Evolutionary conservation across 1,140 invertebrate genomes (phyloP), one percentile per base, ranked within the genome.

Genomic region (Ceratina australensis): DNA sequence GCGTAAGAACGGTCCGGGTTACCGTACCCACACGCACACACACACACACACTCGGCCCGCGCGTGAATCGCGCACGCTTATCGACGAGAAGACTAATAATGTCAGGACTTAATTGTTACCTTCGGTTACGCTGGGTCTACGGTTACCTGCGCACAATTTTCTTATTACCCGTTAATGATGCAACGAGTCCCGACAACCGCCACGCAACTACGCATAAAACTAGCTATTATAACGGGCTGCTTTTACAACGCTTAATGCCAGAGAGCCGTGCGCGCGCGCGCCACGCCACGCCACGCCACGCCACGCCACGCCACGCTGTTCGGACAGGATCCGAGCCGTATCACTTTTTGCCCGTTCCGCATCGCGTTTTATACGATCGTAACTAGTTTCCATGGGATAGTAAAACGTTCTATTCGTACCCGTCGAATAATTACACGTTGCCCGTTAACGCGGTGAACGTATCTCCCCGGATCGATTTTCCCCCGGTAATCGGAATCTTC

Each of bases 91-190:
- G 81, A 82, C 78, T 81, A 82, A 84, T 79, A 84, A 84, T 50
- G 83, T 79, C 82, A 74, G 79, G 56, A 75, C 66, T 85, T 84
- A 82, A 85, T 85, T 78, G 83, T 81, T 76, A 50, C 82, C 65
- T 74, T 72, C 75, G 59, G 67, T 65, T 56, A 69, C 47, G 67
- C 71, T 16, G 64, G 67, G 69, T 84, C 59, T 78, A 84, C 79
- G 79, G 60, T 85, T 85, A 85, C 74, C 80, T 60, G 82, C 64
- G 67, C 72, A 65, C 84, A 84, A 82, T 85, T 85, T 84, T 85
- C 84, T 85, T 84, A 85, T 82, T 85, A 82, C 80, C 83, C 80
- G 84, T 85, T 85, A 84, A 85, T 85, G 84, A 85, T 74, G 82
- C 84, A 84, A 85, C 72, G 79, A 85, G 68, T 73, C 64, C 24